phyloP scores from a whole-genome alignment of 2,113 vertebrate species.

The Sarotherodon lohbergeri region DNA sequence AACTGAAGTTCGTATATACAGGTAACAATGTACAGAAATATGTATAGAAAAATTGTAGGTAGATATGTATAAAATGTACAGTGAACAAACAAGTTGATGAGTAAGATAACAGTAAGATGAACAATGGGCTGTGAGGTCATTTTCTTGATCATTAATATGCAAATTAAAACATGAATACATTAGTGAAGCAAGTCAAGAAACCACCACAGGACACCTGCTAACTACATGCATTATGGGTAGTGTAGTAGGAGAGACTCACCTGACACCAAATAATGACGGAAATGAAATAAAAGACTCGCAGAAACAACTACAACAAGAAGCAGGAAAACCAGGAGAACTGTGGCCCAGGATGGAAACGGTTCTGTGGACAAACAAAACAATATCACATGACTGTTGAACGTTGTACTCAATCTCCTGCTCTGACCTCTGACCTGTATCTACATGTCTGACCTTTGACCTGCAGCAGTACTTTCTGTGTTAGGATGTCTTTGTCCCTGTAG shows the following conservation, averaged over 20 bases:
- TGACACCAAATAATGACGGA: neutral
- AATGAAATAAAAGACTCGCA: neutral
- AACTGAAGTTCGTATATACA: too few relatives aligned
- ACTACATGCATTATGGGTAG: neutral
- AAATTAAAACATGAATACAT: neutral
- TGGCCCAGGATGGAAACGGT: neutral
- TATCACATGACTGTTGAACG: neutral
- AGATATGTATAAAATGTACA: too few relatives aligned
- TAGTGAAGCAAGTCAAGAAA: neutral
- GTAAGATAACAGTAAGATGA: too few relatives aligned
- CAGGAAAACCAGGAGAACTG: neutral
- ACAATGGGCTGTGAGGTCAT: too few relatives aligned
- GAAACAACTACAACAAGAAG: neutral
- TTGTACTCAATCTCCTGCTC: neutral
- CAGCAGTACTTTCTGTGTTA: neutral
- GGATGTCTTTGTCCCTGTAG: neutral
- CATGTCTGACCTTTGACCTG: neutral
- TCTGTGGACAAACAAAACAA: neutral
- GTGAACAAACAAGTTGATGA: too few relatives aligned
- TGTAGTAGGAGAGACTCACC: rapidly evolving
- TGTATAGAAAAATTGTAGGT: too few relatives aligned
- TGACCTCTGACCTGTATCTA: neutral
- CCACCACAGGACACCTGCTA: rapidly evolving
- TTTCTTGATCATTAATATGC: too few relatives aligned
- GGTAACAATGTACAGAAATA: too few relatives aligned